Evolutionary conservation across 2,113 vertebrate species (phyloP).

Genomic region (Halichoerus grypus): DNA sequence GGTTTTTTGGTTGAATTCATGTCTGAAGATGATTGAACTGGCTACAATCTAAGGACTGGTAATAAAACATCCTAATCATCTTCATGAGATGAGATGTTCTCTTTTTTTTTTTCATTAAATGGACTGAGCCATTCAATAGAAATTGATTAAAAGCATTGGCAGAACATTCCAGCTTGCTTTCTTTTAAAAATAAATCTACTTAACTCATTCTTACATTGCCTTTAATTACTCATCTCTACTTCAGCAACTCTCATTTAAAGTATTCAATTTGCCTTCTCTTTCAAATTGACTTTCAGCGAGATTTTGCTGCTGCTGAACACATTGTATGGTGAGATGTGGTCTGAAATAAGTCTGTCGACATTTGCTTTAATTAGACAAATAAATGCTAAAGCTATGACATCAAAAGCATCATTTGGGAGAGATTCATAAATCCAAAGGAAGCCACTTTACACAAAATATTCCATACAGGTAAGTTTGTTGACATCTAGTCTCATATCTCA

Average conservation of each 20-base stretch:
- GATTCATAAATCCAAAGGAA: neutral
- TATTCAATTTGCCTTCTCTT: slow-evolving; percentile 21
- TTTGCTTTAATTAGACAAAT: slow-evolving; percentile 34
- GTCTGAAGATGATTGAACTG: neutral
- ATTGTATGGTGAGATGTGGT: neutral
- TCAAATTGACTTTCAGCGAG: neutral
- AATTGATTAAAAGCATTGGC: neutral
- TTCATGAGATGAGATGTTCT: neutral
- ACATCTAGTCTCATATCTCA: neutral
- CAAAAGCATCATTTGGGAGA: neutral
- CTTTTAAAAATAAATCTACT: neutral
- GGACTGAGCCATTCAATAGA: neutral
- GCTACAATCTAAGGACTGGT: neutral
- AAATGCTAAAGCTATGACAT: neutral
- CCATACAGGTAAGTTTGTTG: neutral
- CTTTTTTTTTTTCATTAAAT: neutral
- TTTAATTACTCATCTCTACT: neutral
- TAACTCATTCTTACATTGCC: neutral
- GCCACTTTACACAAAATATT: slow-evolving; percentile 20
- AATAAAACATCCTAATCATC: neutral
- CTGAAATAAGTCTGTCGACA: neutral
- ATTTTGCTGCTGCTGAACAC: neutral
- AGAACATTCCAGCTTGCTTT: neutral
- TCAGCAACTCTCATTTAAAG: neutral
- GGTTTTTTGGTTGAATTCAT: neutral